Percentiles rank a stretch among this genome's conserved stretches.
Evolutionary conservation across 2,113 vertebrate species (phyloP).

Genomic region (Taxidea taxus): DNA sequence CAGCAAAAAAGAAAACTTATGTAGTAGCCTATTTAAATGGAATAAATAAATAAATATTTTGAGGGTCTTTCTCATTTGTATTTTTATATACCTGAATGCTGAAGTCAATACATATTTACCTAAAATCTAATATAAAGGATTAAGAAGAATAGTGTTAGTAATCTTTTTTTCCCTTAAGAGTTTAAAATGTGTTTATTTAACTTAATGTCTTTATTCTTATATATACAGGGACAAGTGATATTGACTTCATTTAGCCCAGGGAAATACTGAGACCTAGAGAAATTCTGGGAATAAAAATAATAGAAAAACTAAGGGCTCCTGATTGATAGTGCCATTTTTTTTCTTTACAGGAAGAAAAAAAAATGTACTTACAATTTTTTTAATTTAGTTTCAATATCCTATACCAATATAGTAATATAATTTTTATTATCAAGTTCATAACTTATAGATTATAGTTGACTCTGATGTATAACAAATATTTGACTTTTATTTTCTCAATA

Average conservation of each 20-base stretch:
- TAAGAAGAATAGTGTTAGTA: not conserved
- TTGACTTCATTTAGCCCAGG: not conserved
- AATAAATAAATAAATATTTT: not conserved
- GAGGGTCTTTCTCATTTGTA: not conserved
- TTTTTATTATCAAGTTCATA: not conserved
- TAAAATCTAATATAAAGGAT: not conserved
- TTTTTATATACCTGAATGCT: not conserved
- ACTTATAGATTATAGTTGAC: not conserved
- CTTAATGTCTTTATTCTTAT: not conserved
- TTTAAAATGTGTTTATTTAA: not conserved
- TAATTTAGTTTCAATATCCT: not conserved
- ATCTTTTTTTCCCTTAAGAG: not conserved
- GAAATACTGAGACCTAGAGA: not conserved
- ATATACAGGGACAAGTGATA: not conserved
- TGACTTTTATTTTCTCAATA: not conserved
- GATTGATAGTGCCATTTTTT: not conserved
- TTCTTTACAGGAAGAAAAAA: not conserved
- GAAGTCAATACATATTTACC: not conserved
- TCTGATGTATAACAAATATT: not conserved
- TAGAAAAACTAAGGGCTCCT: not conserved
- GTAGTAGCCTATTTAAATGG: not conserved
- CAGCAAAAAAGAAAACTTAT: not conserved
- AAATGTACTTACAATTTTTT: not conserved
- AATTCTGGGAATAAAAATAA: not conserved
- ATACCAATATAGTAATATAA: not conserved